These are phyloP conservation scores for Perodicticus potto DNA, from an alignment of 2,797 vertebrate species.

Conservation along the genomic window DNA sequence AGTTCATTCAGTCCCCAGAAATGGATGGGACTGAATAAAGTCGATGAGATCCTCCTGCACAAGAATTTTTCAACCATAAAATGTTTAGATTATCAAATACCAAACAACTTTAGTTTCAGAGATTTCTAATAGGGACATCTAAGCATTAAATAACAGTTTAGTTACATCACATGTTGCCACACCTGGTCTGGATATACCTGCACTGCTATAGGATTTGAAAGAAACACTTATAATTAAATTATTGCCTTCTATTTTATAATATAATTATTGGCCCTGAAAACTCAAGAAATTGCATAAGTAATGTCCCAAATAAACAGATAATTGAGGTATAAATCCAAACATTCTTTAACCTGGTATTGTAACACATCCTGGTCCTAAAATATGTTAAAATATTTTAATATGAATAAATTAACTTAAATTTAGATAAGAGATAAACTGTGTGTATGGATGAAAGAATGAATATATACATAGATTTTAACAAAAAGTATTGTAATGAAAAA, in stretches of 20 bases:
- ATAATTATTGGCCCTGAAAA: not conserved
- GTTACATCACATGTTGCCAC: not conserved
- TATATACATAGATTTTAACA: not conserved
- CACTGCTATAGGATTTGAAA: not conserved
- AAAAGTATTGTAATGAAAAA: not conserved
- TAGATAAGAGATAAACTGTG: not conserved
- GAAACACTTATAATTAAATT: not conserved
- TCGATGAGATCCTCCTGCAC: not conserved
- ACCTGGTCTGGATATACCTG: not conserved
- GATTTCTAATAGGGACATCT: not conserved
- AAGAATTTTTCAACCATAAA: not conserved
- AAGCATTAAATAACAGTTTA: conserved; percentile 1
- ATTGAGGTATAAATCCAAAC: not conserved
- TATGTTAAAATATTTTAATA: not conserved
- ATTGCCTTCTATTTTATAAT: not conserved
- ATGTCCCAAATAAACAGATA: not conserved
- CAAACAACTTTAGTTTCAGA: not conserved
- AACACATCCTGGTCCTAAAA: not conserved
- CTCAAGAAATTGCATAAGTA: conserved; percentile 4
- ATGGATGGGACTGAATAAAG: not conserved
- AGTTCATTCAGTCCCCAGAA: conserved; percentile 27
- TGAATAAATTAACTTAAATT: not conserved
- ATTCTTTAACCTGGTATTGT: not conserved
- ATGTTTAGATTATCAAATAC: not conserved
- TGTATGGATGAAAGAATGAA: not conserved